Conservation (phyloP, 2,888 invertebrate species). For the Stenolophus ochropezus region DNA sequence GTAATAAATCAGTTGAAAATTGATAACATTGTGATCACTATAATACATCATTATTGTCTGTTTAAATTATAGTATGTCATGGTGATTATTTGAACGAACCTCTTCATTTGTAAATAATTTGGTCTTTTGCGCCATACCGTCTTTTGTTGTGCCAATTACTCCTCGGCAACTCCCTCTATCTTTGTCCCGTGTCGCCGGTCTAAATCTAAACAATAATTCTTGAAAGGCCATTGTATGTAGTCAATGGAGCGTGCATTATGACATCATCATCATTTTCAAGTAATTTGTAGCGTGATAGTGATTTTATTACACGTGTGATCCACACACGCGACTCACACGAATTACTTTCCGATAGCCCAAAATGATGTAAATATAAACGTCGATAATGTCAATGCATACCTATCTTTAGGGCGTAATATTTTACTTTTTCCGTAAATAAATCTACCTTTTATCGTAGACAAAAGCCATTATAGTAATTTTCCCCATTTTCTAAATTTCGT, state of each 20-base stretch:
- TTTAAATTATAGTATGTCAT: neutral
- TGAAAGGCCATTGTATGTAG: conserved; percentile 20
- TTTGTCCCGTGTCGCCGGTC: neutral
- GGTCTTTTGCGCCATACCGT: neutral
- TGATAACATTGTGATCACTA: too few species aligned
- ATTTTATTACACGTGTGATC: conserved; percentile 47
- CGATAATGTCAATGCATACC: conserved; percentile 47
- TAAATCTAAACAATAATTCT: conserved; percentile 15
- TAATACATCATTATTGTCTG: too few species aligned
- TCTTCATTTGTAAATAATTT: neutral
- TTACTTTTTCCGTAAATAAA: conserved; percentile 10
- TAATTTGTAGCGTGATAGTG: conserved; percentile 47
- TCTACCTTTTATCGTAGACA: neutral
- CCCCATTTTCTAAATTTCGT: neutral
- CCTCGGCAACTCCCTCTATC: conserved; percentile 7
- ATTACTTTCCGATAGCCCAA: conserved; percentile 56
- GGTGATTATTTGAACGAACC: neutral
- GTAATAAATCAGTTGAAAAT: too few species aligned
- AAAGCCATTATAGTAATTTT: neutral
- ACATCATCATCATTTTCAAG: conserved; percentile 37
- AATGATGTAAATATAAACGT: conserved; percentile 41
- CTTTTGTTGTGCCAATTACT: conserved; percentile 22
- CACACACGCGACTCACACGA: neutral
- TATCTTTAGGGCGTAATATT: neutral
- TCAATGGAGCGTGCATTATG: conserved; percentile 53